Base-by-base conservation (phyloP, 2,888 invertebrate species). In the Crioceris asparagi region DNA sequence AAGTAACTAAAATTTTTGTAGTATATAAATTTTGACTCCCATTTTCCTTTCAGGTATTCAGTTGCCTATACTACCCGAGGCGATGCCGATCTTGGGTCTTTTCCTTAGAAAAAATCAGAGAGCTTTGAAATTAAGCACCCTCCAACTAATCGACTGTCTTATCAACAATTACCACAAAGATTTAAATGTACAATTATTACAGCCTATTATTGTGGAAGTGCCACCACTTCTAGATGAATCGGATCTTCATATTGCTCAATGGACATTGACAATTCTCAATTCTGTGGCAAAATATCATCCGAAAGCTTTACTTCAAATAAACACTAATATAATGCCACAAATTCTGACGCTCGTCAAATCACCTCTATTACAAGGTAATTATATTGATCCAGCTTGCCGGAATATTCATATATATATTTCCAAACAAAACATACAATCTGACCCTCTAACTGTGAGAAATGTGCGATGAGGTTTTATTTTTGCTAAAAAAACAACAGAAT, bases 61-160 rank as follows among this genome's bases (percentile, higher is more conserved):
- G 32, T 38, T 49, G 30, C 44, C 49, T 16, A 51, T 55, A 48
- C 54, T 55, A 87, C 75, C 79, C 32, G 91, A 94, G 3, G 87
- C 85, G 1, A 77, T 98, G 48, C 92, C 92, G 2, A 85, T 93
- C 38, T 69, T 97, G 36, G 92, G 93, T 18, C 84, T 92, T 2
- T 97, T 97, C 61, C 67, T 98, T 48, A 74, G 96, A 35, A 98
- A 98, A 69, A 97, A 97, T 68, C 93, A 97, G 61, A 75, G 97
- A 45, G 90, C 93, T 8, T 68, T 98, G 39, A 94, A 96, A 65
- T 67, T 97, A 29, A 82, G 86, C 49, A 92, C 96, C 0, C 69
- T 97, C 36, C 81, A 86, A 32, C 72, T 97, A 35, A 66, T 98
- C 37, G 92, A 94, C 57, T 88, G 90, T 17, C 70, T 97, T 29